Conservation (phyloP, 2,113 vertebrate species). For the Sorex araneus region DNA sequence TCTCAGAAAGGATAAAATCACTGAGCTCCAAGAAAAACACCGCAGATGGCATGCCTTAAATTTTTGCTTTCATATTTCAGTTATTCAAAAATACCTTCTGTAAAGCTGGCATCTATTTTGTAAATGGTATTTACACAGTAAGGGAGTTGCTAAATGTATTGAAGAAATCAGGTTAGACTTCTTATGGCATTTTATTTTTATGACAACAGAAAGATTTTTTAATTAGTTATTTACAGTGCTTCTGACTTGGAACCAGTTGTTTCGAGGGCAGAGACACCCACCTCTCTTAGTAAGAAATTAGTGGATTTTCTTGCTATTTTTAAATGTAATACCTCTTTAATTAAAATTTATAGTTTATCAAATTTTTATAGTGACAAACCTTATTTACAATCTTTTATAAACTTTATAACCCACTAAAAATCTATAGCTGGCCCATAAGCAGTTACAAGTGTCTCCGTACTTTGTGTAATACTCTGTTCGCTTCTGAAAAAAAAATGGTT, state of each 20-base stretch:
- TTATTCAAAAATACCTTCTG: slow-evolving; percentile 84
- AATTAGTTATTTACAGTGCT: slow-evolving; percentile 83
- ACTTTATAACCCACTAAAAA: slow-evolving; percentile 48
- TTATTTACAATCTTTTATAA: slow-evolving; percentile 51
- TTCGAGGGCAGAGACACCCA: slow-evolving; percentile 56
- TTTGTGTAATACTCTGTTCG: not conserved
- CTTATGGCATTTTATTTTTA: slow-evolving; percentile 80
- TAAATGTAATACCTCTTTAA: slow-evolving; percentile 72
- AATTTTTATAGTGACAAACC: slow-evolving; percentile 62
- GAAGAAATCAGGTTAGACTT: slow-evolving; percentile 68
- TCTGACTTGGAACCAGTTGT: slow-evolving; percentile 68
- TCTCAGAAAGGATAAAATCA: slow-evolving; percentile 78
- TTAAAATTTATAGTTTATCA: slow-evolving; percentile 64
- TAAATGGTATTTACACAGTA: slow-evolving; percentile 71
- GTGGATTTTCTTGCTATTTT: slow-evolving; percentile 58
- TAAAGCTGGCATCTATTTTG: slow-evolving; percentile 73
- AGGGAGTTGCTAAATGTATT: slow-evolving; percentile 77
- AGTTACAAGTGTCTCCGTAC: not conserved
- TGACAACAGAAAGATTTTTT: slow-evolving; percentile 75
- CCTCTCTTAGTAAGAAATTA: slow-evolving; percentile 64
- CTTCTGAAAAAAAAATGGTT: slow-evolving; percentile 24
- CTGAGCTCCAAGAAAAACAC: slow-evolving; percentile 70
- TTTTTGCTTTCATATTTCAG: slow-evolving; percentile 81
- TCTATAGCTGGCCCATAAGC: not conserved
- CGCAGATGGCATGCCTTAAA: slow-evolving; percentile 82